Base-by-base conservation (phyloP, 2,797 vertebrate genomes). In the Chanos chanos region DNA sequence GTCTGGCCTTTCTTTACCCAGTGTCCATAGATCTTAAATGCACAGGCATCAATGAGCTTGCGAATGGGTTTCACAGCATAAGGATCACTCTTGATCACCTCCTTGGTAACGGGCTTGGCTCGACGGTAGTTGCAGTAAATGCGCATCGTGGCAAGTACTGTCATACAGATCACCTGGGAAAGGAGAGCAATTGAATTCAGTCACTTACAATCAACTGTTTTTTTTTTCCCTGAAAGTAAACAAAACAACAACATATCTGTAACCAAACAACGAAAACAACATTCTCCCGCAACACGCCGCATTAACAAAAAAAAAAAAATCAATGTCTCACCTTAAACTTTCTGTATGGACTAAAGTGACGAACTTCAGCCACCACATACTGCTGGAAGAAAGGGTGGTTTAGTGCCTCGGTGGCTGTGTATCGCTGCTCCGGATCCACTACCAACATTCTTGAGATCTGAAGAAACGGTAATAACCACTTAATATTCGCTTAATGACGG, bases 1-100 rank as follows among this genome's bases (percentile, higher is more conserved):
- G 93, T 89, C 74, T 97, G 94, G 10, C 97, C 96, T 64, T 99
- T 99, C 88, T 99, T 99, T 61, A 99, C 96, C 96, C 96, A 99
- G 86, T 99, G 97, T 70, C 94, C 94, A 0, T 99, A 99, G 75
- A 97, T 94, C 67, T 94, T 91, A 86, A 99, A 99, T 1, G 97
- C 96, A 0, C 92, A 97, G 44, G 91, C 95, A 0, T 99, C 97
- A 0, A 99, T 96, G 74, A 99, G 85, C 73, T 94, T 95, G 51
- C 96, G 92, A 43, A 98, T 79, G 1, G 95, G 94, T 74, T 94
- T 94, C 40, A 98, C 77, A 0, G 94, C 91, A 0, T 99, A 99
- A 0, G 97, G 96, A 81, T 99, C 94, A 0, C 92, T 90, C 71
- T 87, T 73, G 72, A 99, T 88, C 36, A 98, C 92, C 41, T 97